Evolutionary conservation across 2,113 vertebrate genomes (phyloP).

Genomic region (Tringa solitaria): DNA sequence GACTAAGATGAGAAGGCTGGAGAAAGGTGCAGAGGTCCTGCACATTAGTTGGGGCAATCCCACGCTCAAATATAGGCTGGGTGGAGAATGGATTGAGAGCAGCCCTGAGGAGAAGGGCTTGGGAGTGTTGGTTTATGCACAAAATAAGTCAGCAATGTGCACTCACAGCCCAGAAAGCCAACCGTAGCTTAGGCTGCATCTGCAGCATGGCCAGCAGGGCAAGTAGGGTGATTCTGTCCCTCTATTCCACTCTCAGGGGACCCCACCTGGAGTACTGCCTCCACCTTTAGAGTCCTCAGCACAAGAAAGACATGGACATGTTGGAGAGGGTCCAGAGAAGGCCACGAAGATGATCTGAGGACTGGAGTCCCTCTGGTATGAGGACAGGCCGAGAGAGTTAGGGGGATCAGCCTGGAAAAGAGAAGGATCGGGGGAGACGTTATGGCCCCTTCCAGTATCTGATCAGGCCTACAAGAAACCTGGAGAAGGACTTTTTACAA

Average conservation of each 20-base stretch:
- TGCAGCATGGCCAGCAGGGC: too few species aligned
- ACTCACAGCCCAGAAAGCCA: background rate
- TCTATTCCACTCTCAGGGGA: background rate
- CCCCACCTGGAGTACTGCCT: background rate
- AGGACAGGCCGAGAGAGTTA: background rate
- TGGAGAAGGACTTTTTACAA: background rate
- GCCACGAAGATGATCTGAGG: background rate
- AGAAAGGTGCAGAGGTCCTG: background rate
- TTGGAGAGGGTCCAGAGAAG: background rate
- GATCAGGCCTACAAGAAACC: background rate
- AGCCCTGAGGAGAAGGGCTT: background rate
- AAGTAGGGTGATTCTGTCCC: background rate
- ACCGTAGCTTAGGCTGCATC: too few species aligned
- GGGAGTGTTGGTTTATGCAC: background rate
- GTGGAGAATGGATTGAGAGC: background rate
- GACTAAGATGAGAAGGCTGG: background rate
- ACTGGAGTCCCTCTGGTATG: background rate
- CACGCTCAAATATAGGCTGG: background rate
- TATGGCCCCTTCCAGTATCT: background rate
- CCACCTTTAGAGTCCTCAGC: background rate
- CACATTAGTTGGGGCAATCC: background rate
- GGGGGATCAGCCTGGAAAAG: background rate
- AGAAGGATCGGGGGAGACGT: background rate
- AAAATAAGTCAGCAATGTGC: background rate
- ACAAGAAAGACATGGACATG: background rate